Conservation (phyloP, 2,888 invertebrate species). For the Byasa hedistus region DNA sequence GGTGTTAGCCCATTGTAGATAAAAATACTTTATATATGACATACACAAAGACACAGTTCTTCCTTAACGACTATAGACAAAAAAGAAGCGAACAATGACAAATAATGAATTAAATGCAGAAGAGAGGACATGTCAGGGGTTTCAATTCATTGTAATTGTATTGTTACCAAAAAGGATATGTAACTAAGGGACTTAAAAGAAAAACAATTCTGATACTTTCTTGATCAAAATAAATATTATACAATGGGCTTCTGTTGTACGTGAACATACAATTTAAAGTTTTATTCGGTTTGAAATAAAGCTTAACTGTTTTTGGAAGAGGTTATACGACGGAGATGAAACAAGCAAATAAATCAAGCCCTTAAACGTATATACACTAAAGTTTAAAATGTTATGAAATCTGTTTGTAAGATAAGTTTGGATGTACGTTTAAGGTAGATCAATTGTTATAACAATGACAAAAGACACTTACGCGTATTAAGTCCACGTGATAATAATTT, state of each 20-base stretch:
- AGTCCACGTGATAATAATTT: slow-evolving; percentile 28
- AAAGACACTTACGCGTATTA: slow-evolving; percentile 30
- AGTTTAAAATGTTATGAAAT: slow-evolving; percentile 4
- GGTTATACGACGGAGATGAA: too few relatives aligned
- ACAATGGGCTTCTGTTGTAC: slow-evolving; percentile 43
- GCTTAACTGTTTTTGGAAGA: neutral
- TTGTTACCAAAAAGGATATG: slow-evolving; percentile 45
- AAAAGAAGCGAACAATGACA: slow-evolving; percentile 15
- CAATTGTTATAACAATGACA: slow-evolving; percentile 31
- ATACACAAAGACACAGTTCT: neutral
- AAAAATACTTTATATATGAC: neutral
- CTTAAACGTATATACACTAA: slow-evolving; percentile 6
- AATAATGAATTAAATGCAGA: slow-evolving; percentile 22
- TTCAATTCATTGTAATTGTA: slow-evolving; percentile 36
- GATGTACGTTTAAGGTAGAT: slow-evolving; percentile 32
- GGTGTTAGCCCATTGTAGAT: neutral
- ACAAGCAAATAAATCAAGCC: slow-evolving; percentile 3
- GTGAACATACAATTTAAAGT: slow-evolving; percentile 12
- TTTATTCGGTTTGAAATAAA: slow-evolving; percentile 1
- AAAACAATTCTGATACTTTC: slow-evolving; percentile 48
- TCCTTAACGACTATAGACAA: slow-evolving; percentile 14
- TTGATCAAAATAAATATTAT: slow-evolving; percentile 47
- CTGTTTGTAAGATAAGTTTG: slow-evolving; percentile 13
- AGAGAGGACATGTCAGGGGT: slow-evolving; percentile 1
- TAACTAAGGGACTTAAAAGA: slow-evolving; percentile 45